These are phyloP conservation scores for Acleris laterana DNA, from an alignment of 2,888 invertebrate species.

Conservation along the genomic window DNA sequence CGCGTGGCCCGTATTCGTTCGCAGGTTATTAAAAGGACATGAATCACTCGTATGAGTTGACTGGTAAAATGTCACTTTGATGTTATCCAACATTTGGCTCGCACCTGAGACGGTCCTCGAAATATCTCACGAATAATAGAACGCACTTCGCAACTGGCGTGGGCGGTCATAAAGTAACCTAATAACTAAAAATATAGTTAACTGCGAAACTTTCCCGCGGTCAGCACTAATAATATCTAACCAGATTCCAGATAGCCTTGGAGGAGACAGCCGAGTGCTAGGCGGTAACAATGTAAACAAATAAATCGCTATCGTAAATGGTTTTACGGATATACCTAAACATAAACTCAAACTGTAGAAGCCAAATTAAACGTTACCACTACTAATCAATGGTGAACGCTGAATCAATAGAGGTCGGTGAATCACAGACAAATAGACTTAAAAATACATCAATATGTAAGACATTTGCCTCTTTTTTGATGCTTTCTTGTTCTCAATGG, in stretches of 20 bases:
- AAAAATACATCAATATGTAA: no score
- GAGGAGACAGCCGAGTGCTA: slow-evolving; percentile 5
- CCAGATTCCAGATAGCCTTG: slow-evolving; percentile 29
- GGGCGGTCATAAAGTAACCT: slow-evolving; percentile 51
- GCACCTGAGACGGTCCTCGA: slow-evolving; percentile 47
- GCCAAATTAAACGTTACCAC: no score
- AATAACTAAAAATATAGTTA: slow-evolving; percentile 50
- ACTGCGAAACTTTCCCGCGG: slow-evolving; percentile 25
- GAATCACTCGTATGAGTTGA: slow-evolving; percentile 43
- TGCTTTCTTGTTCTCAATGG: no score
- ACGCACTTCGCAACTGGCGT: slow-evolving; percentile 57
- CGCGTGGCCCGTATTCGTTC: slow-evolving; percentile 23
- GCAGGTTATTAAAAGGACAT: slow-evolving; percentile 39
- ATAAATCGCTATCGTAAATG: slow-evolving; percentile 5
- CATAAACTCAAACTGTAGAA: neutral
- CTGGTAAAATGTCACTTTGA: slow-evolving; percentile 45
- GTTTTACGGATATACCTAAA: neutral
- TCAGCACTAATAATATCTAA: slow-evolving; percentile 21
- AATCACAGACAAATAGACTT: no score
- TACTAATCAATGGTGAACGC: no score
- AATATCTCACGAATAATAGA: slow-evolving; percentile 42
- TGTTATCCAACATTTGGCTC: slow-evolving; percentile 52
- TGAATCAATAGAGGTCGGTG: no score
- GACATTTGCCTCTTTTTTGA: no score
- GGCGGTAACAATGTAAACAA: slow-evolving; percentile 14